Evolutionary conservation across 2,113 vertebrate genomes (phyloP), one percentile per base, ranked within the genome.

Genomic region (Notothenia rossii): DNA sequence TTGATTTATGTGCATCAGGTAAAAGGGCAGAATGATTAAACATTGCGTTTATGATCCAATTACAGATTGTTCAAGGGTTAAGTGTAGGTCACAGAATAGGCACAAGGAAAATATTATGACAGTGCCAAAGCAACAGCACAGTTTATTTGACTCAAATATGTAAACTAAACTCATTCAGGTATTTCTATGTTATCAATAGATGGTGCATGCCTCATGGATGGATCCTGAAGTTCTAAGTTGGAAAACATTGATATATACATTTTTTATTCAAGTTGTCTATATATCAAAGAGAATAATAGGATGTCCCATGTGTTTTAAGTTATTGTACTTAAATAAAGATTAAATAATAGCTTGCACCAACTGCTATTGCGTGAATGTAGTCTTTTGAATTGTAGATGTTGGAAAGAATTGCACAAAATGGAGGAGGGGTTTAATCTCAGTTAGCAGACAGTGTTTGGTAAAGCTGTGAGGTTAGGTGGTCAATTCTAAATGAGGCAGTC

Each of bases 11-110:
- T 11, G 20, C 3, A 3, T 20, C 10, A 2, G 33, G 10, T 66
- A 63, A 78, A 40, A 63, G 63, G 36, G 17, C 66, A 72, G 73
- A 80, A 72, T 22, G 75, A 84, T 82, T 71, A 77, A 18, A 6
- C 54, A 74, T 53, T 15, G 0, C 36, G 68, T 63, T 72, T 70
- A 78, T 78, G 58, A 70, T 78, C 46, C 55, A 67, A 56, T n/a
- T 50, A 78, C 10, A 29, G 43, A 62, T 55, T 60, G 53, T 8
- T 10, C 7, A 56, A 22, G 14, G 54, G 75, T 79, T 64, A 29
- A 60, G 40, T 40, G 46, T 7, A 46, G 43, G 72, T 68, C 62
- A 56, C 20, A 48, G 0, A 77, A 25, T 0, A 6, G 18, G 3
- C 29, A 11, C 48, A 12, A 22, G 15, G 29, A 18, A n/a, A 51